Evolutionary conservation across 2,113 vertebrate species (phyloP), one percentile per base, ranked within the genome.

Genomic region (Phrynosoma platyrhinos): DNA sequence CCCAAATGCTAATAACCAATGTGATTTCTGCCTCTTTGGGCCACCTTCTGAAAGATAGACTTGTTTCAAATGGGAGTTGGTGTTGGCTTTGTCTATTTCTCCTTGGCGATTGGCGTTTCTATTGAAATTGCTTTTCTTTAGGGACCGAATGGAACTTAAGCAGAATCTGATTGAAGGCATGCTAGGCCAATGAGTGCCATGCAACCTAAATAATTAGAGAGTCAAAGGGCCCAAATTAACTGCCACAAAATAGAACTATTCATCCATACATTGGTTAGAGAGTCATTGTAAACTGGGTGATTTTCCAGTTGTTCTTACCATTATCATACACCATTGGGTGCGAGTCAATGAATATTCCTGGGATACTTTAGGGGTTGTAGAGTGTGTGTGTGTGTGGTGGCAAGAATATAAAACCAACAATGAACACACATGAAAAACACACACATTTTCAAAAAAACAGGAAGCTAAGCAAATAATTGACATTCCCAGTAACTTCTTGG

Each of bases 401-500:
- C 25, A 30, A 23, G 82, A 69, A 77, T 77, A 42, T 40, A 87
- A 81, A 87, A 52, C 66, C 14, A 62, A 47, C 85, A 42, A 74
- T 87, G 52, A 87, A 72, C 23, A 40, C 72, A 83, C 10, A 81
- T 75, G 86, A 30, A 82, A 75, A 82, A 47, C 40, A 68, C 42
- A 52, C 14, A 77, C 23, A 83, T 55, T 77, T 83, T 64, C 83
- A 55, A 36, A 23, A 88, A 82, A 40, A 82, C 6, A 55, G 77
- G 72, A 85, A 85, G 40, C 40, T 68, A 92, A 88, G 25, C 76
- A 86, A 23, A 14, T 83, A 90, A 4, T 7, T 79, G 82, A 90
- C 13, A 88, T 90, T 69, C 68, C 72, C 20, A n/a, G 20, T 21
- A 4, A 92, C 85, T 88, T 92, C 87, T 84, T 80, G 69, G 85